Evolutionary conservation across 2,797 vertebrate species (phyloP).

Genomic region (Ptychadena robeensis): DNA sequence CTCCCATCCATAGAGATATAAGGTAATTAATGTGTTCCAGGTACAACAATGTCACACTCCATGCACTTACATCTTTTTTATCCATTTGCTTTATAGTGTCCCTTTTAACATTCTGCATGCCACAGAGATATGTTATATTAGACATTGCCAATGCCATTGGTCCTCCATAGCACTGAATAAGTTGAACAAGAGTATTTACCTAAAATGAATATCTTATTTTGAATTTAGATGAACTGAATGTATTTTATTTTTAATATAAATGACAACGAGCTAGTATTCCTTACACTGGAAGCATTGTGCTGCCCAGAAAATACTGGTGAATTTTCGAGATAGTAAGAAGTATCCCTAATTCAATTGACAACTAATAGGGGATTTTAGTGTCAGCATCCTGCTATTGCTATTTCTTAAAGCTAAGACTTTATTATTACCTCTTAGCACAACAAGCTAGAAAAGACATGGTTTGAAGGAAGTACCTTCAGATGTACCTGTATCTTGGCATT

Average conservation of each 20-base stretch:
- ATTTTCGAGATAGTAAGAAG: too few species aligned
- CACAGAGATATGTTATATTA: conserved; percentile 22
- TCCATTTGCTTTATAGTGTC: conserved; percentile 25
- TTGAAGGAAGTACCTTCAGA: not conserved
- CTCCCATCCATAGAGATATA: conserved; percentile 18
- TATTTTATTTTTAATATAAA: not conserved
- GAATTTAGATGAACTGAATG: not conserved
- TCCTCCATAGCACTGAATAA: not conserved
- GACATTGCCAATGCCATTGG: not conserved
- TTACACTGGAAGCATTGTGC: not conserved
- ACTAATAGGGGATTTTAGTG: too few species aligned
- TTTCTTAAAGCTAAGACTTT: not conserved
- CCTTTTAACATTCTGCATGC: conserved; percentile 30
- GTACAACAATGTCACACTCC: conserved; percentile 25
- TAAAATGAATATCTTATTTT: not conserved
- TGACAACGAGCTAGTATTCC: not conserved
- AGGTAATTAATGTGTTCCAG: conserved; percentile 41
- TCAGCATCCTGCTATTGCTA: not conserved
- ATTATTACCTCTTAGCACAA: not conserved
- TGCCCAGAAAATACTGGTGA: not conserved
- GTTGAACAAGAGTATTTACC: not conserved
- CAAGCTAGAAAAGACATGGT: not conserved
- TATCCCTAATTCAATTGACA: too few species aligned
- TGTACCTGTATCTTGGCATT: not conserved
- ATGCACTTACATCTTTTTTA: conserved; percentile 14